A percentile compares a stretch with the other conserved stretches of the same genome.
Conservation (phyloP, 2,888 invertebrate species). For the Conchocele bisecta region DNA sequence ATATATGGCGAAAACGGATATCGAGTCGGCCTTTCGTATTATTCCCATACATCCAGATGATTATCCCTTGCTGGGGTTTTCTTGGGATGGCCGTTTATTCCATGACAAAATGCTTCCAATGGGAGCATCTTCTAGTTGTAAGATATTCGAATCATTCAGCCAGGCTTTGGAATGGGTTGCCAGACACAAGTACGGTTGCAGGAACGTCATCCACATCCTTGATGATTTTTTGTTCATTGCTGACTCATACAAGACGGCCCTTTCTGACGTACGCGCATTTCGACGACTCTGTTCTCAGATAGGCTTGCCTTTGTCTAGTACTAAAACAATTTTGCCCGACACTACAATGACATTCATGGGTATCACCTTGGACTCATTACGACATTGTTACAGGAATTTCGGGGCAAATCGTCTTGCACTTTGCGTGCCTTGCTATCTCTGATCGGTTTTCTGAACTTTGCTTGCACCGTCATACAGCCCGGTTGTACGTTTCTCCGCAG, state of each 20-base stretch:
- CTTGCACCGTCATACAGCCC: not conserved
- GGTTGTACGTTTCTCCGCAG: not conserved
- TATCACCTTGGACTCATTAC: not conserved
- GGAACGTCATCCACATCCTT: too few species aligned
- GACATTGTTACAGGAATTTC: not conserved
- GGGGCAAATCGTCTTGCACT: not conserved
- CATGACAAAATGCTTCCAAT: too few species aligned
- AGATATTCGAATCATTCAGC: too few species aligned
- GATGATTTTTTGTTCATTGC: too few species aligned
- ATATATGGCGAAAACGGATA: slow-evolving; percentile 47
- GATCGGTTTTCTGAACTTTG: not conserved
- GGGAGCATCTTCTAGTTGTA: too few species aligned
- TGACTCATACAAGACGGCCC: too few species aligned
- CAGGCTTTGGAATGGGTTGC: too few species aligned
- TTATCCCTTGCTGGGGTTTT: too few species aligned
- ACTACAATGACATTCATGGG: not conserved
- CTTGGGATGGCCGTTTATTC: too few species aligned
- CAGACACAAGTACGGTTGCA: too few species aligned
- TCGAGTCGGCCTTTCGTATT: slow-evolving; percentile 47
- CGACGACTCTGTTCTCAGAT: not conserved
- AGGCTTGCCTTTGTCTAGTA: not conserved
- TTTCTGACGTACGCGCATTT: too few species aligned
- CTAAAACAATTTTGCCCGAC: not conserved
- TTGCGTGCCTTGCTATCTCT: not conserved
- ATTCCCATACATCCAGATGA: too few species aligned